These are phyloP conservation scores for Melipona quadrifasciata DNA, from an alignment of 1,140 invertebrate genomes.

Conservation along the genomic window DNA sequence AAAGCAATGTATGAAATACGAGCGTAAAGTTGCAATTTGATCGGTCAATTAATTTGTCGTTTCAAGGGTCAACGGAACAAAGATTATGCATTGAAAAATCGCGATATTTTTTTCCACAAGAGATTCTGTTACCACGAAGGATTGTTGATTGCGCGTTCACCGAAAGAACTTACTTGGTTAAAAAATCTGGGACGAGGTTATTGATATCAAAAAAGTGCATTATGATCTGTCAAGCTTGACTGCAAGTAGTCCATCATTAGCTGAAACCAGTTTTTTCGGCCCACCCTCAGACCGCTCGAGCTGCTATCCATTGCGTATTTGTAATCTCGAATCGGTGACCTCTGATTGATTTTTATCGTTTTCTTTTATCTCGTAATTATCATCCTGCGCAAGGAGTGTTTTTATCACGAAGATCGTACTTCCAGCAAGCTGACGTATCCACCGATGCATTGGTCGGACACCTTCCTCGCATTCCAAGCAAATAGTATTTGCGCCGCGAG, in stretches of 20 bases:
- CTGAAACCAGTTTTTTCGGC: slow-evolving; percentile 70
- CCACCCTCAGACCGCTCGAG: slow-evolving; percentile 57
- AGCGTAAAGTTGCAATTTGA: background rate
- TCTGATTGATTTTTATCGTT: slow-evolving; percentile 36
- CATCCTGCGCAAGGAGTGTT: background rate
- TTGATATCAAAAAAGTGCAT: slow-evolving; percentile 61
- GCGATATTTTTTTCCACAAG: background rate
- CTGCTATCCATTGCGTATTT: slow-evolving; percentile 58
- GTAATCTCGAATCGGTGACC: slow-evolving; percentile 35
- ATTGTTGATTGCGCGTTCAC: no score
- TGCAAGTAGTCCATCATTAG: slow-evolving; percentile 68
- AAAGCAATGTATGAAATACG: background rate
- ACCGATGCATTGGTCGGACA: background rate
- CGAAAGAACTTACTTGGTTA: background rate
- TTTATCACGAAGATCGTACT: background rate
- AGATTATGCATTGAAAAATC: background rate
- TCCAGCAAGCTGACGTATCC: background rate
- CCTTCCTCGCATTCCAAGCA: slow-evolving; percentile 34
- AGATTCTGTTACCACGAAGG: background rate
- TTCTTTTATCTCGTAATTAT: background rate
- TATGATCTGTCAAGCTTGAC: slow-evolving; percentile 49
- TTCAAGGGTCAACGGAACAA: background rate
- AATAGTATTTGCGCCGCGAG: slow-evolving; percentile 14
- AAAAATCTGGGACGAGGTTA: slow-evolving; percentile 42
- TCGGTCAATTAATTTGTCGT: background rate